Conservation (phyloP, 2,888 invertebrate genomes). For the Diplolepis rosae region DNA sequence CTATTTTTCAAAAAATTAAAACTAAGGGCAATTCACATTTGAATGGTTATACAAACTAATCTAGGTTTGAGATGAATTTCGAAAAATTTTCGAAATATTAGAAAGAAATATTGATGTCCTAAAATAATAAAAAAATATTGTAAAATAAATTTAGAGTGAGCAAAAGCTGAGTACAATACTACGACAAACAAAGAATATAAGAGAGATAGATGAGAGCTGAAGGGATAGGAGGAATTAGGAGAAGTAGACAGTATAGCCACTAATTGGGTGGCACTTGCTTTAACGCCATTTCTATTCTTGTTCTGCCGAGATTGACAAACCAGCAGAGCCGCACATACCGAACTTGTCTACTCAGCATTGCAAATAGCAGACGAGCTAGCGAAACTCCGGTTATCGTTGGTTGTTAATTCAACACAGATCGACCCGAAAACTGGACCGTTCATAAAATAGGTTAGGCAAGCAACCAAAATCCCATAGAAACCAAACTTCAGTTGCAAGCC, state of each 20-base stretch:
- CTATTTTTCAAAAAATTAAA: too few relatives aligned
- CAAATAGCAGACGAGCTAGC: conserved; percentile 48
- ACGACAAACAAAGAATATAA: background rate
- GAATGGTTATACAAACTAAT: too few relatives aligned
- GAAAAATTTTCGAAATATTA: too few relatives aligned
- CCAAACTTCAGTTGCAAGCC: too few relatives aligned
- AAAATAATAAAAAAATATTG: too few relatives aligned
- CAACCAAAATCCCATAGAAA: background rate
- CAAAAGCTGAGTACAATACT: background rate
- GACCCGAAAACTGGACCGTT: conserved; percentile 7
- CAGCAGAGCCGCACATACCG: conserved; percentile 40
- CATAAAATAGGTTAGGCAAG: conserved; percentile 14
- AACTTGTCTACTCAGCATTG: conserved; percentile 57
- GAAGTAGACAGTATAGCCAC: conserved; percentile 39
- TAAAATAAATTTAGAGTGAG: background rate
- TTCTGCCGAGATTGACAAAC: conserved; percentile 46
- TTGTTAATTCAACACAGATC: conserved; percentile 35
- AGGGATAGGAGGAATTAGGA: conserved; percentile 40
- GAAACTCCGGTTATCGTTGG: conserved; percentile 30
- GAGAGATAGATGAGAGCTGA: conserved; percentile 12
- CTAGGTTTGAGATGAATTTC: too few relatives aligned
- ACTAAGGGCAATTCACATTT: too few relatives aligned
- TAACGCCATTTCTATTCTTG: conserved; percentile 54
- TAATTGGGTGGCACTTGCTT: conserved; percentile 64
- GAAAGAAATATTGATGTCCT: too few relatives aligned